Evolutionary conservation across 2,888 invertebrate species (phyloP).

Genomic region (Tetragonisca angustula): DNA sequence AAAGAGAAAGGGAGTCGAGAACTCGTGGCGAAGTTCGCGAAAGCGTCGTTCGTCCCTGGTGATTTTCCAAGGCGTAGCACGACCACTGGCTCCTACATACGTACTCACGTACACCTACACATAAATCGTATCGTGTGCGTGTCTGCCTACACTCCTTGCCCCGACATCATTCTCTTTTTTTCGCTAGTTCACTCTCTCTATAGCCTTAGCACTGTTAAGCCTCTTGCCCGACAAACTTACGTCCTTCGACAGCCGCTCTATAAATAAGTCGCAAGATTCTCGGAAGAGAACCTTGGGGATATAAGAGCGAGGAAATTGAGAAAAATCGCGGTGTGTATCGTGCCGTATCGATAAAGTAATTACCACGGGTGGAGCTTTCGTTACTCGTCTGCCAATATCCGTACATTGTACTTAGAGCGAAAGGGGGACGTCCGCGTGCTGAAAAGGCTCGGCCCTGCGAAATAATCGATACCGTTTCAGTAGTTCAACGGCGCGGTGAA

Average conservation of each 20-base stretch:
- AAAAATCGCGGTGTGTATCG: slow-evolving; percentile 77
- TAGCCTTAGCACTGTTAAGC: not conserved
- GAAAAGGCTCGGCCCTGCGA: slow-evolving; percentile 21
- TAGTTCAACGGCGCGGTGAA: not conserved
- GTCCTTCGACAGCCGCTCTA: slow-evolving; percentile 77
- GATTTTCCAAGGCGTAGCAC: slow-evolving; percentile 64
- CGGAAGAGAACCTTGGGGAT: slow-evolving; percentile 58
- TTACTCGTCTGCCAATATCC: slow-evolving; percentile 68
- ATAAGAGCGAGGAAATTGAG: slow-evolving; percentile 75
- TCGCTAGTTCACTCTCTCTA: not conserved
- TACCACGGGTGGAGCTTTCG: slow-evolving; percentile 79
- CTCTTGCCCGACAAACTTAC: slow-evolving; percentile 76
- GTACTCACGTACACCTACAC: slow-evolving; percentile 24
- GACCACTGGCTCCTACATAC: slow-evolving; percentile 36
- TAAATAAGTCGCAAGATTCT: slow-evolving; percentile 77
- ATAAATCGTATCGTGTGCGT: slow-evolving; percentile 48
- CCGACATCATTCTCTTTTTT: slow-evolving; percentile 12
- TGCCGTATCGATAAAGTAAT: slow-evolving; percentile 82
- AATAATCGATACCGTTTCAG: slow-evolving; percentile 25
- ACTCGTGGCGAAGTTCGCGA: slow-evolving; percentile 71
- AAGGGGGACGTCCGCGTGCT: slow-evolving; percentile 38
- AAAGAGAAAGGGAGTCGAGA: slow-evolving; percentile 52
- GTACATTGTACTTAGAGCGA: slow-evolving; percentile 42
- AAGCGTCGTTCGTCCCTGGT: slow-evolving; percentile 73
- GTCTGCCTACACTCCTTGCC: slow-evolving; percentile 36